Evolutionary conservation across 2,888 invertebrate species (phyloP), one percentile per base, ranked within the genome.

Genomic region (Lasioglossum morio): DNA sequence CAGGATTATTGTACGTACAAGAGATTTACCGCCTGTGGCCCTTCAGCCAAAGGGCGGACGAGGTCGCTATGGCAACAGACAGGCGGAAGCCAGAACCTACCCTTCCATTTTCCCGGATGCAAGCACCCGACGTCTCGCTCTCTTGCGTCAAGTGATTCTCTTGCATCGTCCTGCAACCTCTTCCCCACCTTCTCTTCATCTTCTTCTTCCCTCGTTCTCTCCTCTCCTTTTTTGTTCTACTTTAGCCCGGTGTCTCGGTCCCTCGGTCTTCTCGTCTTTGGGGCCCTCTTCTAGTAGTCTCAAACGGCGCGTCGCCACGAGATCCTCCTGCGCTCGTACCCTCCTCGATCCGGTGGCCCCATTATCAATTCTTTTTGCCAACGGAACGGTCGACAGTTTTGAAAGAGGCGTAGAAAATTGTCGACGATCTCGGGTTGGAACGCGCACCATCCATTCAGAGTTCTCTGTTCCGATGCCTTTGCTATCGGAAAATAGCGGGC

Each of bases 41-140:
- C 93, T 94, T 57, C 89, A 91, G 91, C 91, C 91, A 92, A 92
- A 92, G 93, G 92, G 92, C 91, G 91, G 90, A 84, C 88, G 88
- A 92, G 92, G 94, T 94, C 92, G 92, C 93, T 92, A 94, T 93
- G 93, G 94, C 91, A 93, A 94, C 94, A 93, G 94, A 93, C 94
- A 91, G 91, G 90, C 92, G 92, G 92, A 93, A 93, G 92, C 92
- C 90, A 91, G 91, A 91, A 86, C 87, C 89, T 90, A 92, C 92
- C 92, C 92, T 93, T 91, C 91, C 91, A 91, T 90, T 88, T 88
- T 84, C 84, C 89, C 87, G 85, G 91, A 91, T 92, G 89, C 91
- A 91, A 93, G 91, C 92, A 89, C 87, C 88, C 89, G 89, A 90
- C 92, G 87, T 90, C 90, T 89, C 91, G 87, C 90, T 90, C 90